Percentiles rank a stretch among this genome's conserved stretches.
These are phyloP conservation scores for Melinaea marsaeus DNA, from an alignment of 2,888 invertebrate species.

Conservation along the genomic window DNA sequence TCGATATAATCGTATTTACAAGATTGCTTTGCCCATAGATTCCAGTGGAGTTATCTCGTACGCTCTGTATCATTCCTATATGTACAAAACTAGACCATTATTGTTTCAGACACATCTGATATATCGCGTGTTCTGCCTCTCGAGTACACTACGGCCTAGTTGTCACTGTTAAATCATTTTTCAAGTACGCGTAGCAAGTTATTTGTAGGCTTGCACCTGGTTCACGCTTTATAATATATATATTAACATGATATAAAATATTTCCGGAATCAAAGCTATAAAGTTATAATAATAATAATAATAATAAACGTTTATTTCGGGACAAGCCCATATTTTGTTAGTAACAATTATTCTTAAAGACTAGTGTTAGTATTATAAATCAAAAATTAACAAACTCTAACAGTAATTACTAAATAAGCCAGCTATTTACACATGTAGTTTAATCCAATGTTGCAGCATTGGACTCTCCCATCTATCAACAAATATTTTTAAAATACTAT, in stretches of 20 bases:
- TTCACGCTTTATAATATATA: not conserved
- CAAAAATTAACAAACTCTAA: no score
- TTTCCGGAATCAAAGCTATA: not conserved
- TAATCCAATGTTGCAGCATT: no score
- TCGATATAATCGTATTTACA: no score
- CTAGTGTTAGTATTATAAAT: no score
- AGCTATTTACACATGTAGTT: no score
- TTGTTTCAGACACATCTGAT: constrained; percentile 21
- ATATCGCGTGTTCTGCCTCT: constrained; percentile 26
- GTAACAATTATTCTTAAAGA: no score
- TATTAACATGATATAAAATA: constrained; percentile 15
- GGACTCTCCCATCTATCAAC: no score
- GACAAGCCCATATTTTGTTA: no score
- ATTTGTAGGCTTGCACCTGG: not conserved
- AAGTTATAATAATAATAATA: no score
- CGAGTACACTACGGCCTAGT: constrained; percentile 14
- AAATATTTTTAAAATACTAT: no score
- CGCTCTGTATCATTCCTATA: constrained; percentile 14
- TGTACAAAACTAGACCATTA: constrained; percentile 18
- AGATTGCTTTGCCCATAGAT: not conserved
- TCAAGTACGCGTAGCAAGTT: constrained; percentile 14
- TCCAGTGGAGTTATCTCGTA: constrained; percentile 13
- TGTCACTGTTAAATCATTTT: constrained; percentile 23
- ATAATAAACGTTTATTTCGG: no score
- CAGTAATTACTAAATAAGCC: no score